Conservation (phyloP, 1,140 invertebrate genomes). For the Pentalonia nigronervosa region DNA sequence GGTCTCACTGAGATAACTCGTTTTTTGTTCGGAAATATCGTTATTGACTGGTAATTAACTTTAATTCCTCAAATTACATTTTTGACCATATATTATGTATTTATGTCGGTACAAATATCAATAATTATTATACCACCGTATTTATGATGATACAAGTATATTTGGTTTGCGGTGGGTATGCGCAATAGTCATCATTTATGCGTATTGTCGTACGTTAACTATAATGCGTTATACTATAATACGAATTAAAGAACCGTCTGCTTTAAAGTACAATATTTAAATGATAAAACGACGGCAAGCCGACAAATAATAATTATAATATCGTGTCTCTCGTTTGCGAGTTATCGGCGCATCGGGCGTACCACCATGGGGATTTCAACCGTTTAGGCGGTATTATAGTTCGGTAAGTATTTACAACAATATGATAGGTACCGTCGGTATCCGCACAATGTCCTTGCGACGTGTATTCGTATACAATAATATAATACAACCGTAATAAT, state of each 20-base stretch:
- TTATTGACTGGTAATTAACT: too few species aligned
- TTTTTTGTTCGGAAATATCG: too few species aligned
- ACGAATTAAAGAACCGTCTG: background rate
- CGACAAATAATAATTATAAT: background rate
- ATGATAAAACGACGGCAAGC: background rate
- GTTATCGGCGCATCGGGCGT: background rate
- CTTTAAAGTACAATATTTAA: background rate
- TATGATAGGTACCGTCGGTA: background rate
- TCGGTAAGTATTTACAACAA: background rate
- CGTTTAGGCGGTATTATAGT: background rate
- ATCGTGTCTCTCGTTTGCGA: background rate
- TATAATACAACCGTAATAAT: background rate
- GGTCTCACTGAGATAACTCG: too few species aligned
- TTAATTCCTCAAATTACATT: too few species aligned
- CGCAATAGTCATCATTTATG: background rate
- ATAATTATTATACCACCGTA: background rate
- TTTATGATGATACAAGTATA: too few species aligned
- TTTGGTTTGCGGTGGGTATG: too few species aligned
- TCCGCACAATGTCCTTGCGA: background rate
- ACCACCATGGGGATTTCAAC: background rate
- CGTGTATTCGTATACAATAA: background rate
- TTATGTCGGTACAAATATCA: background rate
- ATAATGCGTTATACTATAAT: background rate
- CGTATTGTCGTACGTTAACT: background rate
- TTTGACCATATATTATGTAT: too few species aligned